Evolutionary conservation across 2,797 vertebrate species (phyloP), one percentile per base, ranked within the genome.

Genomic region (Octomys mimax): DNA sequence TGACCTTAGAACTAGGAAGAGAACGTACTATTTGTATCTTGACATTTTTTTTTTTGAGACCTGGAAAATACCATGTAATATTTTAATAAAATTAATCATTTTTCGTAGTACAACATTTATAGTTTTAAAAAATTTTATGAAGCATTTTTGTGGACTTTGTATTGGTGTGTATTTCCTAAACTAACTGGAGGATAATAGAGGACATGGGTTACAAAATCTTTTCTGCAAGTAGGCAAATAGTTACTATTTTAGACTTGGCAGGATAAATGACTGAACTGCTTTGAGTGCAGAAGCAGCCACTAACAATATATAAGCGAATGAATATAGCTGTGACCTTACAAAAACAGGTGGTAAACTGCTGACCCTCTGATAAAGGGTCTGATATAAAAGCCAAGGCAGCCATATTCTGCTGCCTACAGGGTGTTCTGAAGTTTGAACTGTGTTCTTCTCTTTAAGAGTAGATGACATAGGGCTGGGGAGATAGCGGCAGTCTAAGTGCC

Each of bases 171-270:
- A 33, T 87, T 94, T 83, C 68, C 28, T 85, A 42, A 95, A 64
- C 13, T 93, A 87, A 87, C 9, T 91, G 5, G 70, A 83, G 86
- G 33, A 5, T 71, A 26, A 22, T 91, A 57, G 0, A 95, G 18
- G 26, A 19, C 36, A 92, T 80, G 62, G 71, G 21, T 95, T 93
- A 61, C 46, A 83, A 14, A 94, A 39, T 52, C 80, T 77, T 96
- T 91, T 75, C 73, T 91, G 9, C 93, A 46, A 88, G 92, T 52
- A 61, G 13, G 61, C 70, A 71, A 33, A 81, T 49, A 85, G n/a
- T 92, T 93, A 94, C 61, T 73, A 92, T 62, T 95, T 94, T 78
- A 80, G 59, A 91, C 11, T 84, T 94, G 81, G 68, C 16, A 75
- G 90, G 77, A 22, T 84, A 66, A 52, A 61, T 73, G 80, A 46